phyloP scores from a whole-genome alignment of 2,888 invertebrate genomes.

The Willowsia nigromaculata region DNA sequence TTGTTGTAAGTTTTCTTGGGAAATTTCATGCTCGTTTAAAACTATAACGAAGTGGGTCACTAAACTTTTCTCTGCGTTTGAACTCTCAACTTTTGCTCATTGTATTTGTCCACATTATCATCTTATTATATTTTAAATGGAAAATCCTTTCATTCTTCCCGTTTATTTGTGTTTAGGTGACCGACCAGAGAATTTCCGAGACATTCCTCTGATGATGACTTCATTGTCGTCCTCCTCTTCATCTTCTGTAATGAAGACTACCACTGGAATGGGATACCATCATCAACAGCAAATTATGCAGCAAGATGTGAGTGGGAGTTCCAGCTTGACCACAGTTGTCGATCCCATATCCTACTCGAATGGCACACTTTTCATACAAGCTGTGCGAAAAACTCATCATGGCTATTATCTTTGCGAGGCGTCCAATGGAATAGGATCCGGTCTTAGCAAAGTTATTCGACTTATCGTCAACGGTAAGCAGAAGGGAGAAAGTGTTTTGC shows the following conservation, averaged over 20 bases:
- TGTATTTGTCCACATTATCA: background rate
- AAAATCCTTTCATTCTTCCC: background rate
- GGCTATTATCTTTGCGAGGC: conserved; percentile 81
- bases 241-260: background rate
- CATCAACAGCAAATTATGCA: conserved; percentile 21
- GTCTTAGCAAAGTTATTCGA: conserved; percentile 80
- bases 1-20: background rate
- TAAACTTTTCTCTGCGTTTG: background rate
- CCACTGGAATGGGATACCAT: background rate
- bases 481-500: no score
- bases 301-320: background rate
- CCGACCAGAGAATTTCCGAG: conserved; percentile 76
- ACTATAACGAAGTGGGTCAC: background rate
- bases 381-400: conserved; percentile 76
- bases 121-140: background rate
- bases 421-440: conserved; percentile 80
- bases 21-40: background rate
- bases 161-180: conserved; percentile 63
- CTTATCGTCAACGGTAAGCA: conserved; percentile 79
- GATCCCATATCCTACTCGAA: conserved; percentile 76
- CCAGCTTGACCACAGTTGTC: conserved; percentile 37
- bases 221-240: conserved; percentile 43
- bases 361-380: conserved; percentile 78
- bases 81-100: background rate
- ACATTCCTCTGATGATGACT: conserved; percentile 69